These are phyloP conservation scores for Uria lomvia DNA, from an alignment of 2,113 vertebrate species.

Conservation along the genomic window DNA sequence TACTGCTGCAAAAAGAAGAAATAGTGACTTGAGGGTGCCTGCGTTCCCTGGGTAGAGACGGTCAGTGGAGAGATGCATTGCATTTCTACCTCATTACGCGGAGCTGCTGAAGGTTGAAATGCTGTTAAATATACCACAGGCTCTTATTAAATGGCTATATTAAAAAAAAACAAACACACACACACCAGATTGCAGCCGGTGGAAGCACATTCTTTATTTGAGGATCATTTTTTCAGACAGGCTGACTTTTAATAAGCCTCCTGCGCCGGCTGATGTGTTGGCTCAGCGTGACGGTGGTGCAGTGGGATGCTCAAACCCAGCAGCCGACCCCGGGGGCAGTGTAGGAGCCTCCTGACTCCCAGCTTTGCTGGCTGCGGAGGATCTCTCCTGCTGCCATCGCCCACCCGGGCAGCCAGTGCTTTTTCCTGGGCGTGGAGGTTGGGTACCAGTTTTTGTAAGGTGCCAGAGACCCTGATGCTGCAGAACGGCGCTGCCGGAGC, in stretches of 20 bases:
- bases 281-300: neutral
- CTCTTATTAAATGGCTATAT: constrained; percentile 25
- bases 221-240: constrained; percentile 32
- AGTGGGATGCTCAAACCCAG: neutral
- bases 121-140: constrained; percentile 36
- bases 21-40: neutral
- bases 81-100: neutral
- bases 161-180: neutral
- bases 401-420: neutral
- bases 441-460: neutral
- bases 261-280: neutral
- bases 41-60: neutral
- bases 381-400: neutral
- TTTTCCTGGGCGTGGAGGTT: neutral
- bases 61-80: neutral
- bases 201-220: neutral
- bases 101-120: constrained; percentile 11
- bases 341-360: neutral
- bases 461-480: neutral
- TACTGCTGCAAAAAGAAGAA: neutral
- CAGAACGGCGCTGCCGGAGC: rapidly evolving
- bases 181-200: neutral
- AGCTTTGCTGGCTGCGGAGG: neutral
- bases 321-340: neutral
- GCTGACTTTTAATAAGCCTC: constrained; percentile 42